Evolutionary conservation across 2,797 vertebrate genomes (phyloP), one percentile per base, ranked within the genome.

Genomic region (Pagetopsis macropterus): DNA sequence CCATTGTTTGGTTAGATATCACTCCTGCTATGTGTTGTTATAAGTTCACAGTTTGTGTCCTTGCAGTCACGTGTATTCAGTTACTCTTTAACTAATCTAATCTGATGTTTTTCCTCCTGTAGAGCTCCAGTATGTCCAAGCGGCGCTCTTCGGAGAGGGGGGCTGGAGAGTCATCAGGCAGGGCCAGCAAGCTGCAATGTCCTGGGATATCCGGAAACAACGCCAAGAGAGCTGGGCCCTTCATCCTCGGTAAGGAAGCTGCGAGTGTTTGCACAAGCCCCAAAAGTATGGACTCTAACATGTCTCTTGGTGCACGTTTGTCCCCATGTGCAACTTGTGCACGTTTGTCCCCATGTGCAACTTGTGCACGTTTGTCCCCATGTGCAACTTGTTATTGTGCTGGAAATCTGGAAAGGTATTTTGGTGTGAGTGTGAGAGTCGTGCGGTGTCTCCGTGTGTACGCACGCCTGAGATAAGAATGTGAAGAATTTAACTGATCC

Each of bases 221-320:
- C 65, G 96, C 96, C 82, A 99, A 99, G 93, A 95, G 97, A 95
- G 98, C 97, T 0, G 98, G 98, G 37, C 98, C 98, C 1, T 99
- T 98, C 86, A 96, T 99, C 81, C 95, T 99, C 1, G 98, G 98
- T 99, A 94, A 91, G 92, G 73, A 78, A 92, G 87, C 56, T 27
- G 44, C 27, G 12, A 4, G 37, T 60, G 51, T 62, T 75, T 72
- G 17, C 51, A 59, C 9, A 52, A 57, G 9, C 61, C 11, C 16
- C 11, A 15, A 59, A 50, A 44, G 11, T 51, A 59, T 51, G 48
- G 12, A 48, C 19, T n/a, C 21, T 65, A 17, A 51, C 15, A 15
- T 12, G 41, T 65, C 27, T 2, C 66, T n/a, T 55, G 41, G 64
- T 69, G 44, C 11, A 41, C 66, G 13, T 62, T 46, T 72, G 44